Base-by-base conservation (phyloP, 2,888 invertebrate genomes). In the Slavum lentiscoides region DNA sequence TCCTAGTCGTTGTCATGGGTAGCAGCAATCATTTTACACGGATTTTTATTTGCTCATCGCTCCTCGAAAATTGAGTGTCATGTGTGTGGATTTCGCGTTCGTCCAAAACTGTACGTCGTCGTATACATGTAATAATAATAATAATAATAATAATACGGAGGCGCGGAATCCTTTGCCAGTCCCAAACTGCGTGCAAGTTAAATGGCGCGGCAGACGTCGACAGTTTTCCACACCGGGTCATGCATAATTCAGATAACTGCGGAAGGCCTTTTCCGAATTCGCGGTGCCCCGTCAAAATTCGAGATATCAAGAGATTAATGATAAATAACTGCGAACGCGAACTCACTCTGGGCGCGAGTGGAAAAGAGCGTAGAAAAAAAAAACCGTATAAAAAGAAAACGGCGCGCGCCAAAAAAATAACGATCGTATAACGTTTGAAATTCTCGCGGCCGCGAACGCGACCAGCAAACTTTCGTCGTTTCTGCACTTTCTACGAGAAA, bases 141-240 rank as follows among this genome's bases (percentile, higher is more conserved):
- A n/a, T 43, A 43, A 59, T 53, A 70, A 19, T 53, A 37, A 76
- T 53, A 61, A 53, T 77, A 39, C 39, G 23, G 53, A 37, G 61
- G 2, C 30, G 30, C 23, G 39, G n/a, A 70, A 80, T 69, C 55
- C 39, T 39, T 21, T 6, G 70, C 55, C 30, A 39, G 23, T 23
- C n/a, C 21, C 55, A 55, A 70, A 80, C 77, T 72, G 21, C 70
- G 61, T 80, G 55, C 37, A 55, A 80, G 77, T 80, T 80, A 80
- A 80, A 80, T 72, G 77, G 77, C 61, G 70, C 70, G 70, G 77
- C 77, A 72, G 70, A 80, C 70, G 77, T 70, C 70, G 77, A 80
- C 77, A 58, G 70, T 80, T 80, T 72, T 80, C 75, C 64, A 70
- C 70, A 55, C 70, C 62, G 77, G 77, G 64, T 70, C 77, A 72